Evolutionary conservation across 1,140 invertebrate genomes (phyloP).

Genomic region (Drosophila tristis): DNA sequence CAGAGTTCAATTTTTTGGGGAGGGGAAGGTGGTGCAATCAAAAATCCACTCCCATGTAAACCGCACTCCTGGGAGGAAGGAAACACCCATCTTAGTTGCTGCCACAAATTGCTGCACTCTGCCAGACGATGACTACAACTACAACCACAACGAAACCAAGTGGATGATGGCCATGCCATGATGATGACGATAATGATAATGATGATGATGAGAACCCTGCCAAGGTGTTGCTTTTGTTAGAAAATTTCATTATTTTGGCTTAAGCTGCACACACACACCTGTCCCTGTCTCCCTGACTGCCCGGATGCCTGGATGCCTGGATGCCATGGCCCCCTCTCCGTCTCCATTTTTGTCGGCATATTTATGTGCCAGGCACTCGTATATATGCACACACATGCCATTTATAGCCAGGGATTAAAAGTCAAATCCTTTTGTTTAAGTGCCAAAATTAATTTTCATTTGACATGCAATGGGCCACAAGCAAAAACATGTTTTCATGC

Average conservation of each 20-base stretch:
- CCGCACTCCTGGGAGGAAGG: too few relatives aligned
- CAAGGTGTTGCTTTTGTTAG: conserved; percentile 79
- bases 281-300: background rate
- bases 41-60: conserved; percentile 13
- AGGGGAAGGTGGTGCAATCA: conserved; percentile 20
- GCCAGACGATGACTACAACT: conserved; percentile 46
- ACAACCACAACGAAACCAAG: conserved; percentile 23
- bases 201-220: conserved; percentile 23
- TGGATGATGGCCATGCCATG: conserved; percentile 14
- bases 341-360: conserved; percentile 21
- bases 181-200: conserved; percentile 40
- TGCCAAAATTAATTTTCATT: conserved; percentile 82
- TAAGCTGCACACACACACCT: conserved; percentile 53
- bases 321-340: too few relatives aligned
- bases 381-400: conserved; percentile 64
- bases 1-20: conserved; percentile 9
- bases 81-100: conserved; percentile 23
- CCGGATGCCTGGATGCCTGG: too few relatives aligned
- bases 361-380: conserved; percentile 54
- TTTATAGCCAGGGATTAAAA: conserved; percentile 82
- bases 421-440: conserved; percentile 82
- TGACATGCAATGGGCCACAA: conserved; percentile 77
- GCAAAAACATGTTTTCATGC: conserved; percentile 63
- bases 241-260: conserved; percentile 82
- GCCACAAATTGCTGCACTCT: conserved; percentile 61